A percentile compares a stretch with the other conserved stretches of the same genome.
Conservation (phyloP, 2,888 invertebrate species). For the Chloromyia formosa region DNA sequence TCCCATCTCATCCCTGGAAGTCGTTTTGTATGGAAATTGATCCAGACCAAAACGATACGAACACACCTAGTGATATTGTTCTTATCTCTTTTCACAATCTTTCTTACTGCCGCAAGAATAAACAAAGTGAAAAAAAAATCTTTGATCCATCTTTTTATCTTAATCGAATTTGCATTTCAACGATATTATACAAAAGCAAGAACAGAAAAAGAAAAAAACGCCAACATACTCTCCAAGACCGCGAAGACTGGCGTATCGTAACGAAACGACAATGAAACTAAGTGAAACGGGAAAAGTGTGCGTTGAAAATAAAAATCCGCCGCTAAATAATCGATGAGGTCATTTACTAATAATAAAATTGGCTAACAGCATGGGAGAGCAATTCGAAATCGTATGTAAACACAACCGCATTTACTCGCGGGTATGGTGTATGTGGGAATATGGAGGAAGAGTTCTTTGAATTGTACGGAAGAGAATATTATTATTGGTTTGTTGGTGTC, state of each 20-base stretch:
- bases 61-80: no score
- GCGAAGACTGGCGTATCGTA: not conserved
- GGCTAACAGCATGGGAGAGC: constrained; percentile 53
- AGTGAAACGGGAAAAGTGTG: constrained; percentile 21
- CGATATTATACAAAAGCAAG: not conserved
- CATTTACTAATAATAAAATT: constrained; percentile 65
- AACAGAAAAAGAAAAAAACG: not conserved
- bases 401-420: not conserved
- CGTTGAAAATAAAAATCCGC: constrained; percentile 56
- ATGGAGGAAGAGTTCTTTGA: not conserved
- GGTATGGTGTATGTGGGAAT: not conserved
- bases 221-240: not conserved
- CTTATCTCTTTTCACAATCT: no score
- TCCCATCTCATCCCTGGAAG: no score
- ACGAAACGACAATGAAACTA: not conserved
- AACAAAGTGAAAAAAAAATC: no score
- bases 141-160: no score
- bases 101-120: no score
- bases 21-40: no score
- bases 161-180: not conserved
- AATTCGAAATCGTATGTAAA: constrained; percentile 18
- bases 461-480: no score
- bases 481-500: no score
- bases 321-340: constrained; percentile 64
- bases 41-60: no score